Evolutionary conservation across 2,888 invertebrate species (phyloP), one percentile per base, ranked within the genome.

Genomic region (Tinea trinotella): DNA sequence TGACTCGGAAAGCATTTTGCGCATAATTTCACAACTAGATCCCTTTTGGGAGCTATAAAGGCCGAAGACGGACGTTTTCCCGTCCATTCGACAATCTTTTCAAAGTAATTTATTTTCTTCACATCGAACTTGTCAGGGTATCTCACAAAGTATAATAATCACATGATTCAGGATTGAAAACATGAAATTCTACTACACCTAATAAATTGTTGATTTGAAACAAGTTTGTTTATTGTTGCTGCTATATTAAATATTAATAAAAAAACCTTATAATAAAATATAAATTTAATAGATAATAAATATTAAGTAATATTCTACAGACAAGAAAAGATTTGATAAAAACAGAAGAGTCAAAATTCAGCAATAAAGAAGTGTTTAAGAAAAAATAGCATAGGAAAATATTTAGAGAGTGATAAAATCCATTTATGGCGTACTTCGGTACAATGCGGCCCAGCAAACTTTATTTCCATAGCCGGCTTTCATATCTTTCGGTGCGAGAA

Each of bases 381-480:
- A 46, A 46, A 50, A 48, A 48, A 22, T n/a, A 55, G 44, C 56
- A 57, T 30, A 56, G 55, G 57, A 56, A 55, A 56, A 57, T 59
- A 60, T 58, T 59, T 79, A 80, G 80, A 76, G 79, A 79, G 79
- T 79, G 80, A 82, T 81, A 80, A 81, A 82, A 81, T 79, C 78
- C 80, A 83, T 81, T 83, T 81, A 79, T 77, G 74, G 67, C 64
- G 64, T 68, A 67, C 70, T 71, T 36, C 40, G 19, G 53, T 30
- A 74, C 75, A 81, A 76, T 74, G 78, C 78, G 76, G 71, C 67
- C 71, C 74, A 72, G 76, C 76, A 76, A 79, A 82, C 77, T 84
- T 76, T 82, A 81, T 83, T 83, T 82, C 79, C 80, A 82, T 83
- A 80, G 78, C 36, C 53, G 5, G 53, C 80, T 74, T 75, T 77